These are phyloP conservation scores for Labeo catla DNA, from an alignment of 2,113 vertebrate species.

Conservation along the genomic window DNA sequence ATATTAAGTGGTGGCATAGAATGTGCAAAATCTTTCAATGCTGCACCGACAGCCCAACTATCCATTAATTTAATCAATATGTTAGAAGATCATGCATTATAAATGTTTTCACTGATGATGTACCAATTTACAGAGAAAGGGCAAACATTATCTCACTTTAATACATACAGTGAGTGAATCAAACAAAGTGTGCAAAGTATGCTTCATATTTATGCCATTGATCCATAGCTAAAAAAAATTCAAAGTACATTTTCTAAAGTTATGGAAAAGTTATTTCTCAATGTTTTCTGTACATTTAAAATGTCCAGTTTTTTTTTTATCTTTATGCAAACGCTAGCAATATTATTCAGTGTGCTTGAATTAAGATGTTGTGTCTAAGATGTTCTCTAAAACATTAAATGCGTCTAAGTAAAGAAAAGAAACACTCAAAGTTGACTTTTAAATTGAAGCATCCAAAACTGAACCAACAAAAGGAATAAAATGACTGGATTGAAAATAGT, in stretches of 20 bases:
- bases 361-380: too few relatives aligned
- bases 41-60: not conserved
- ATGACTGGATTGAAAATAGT: constrained; percentile 9
- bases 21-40: too few relatives aligned
- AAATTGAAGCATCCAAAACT: not conserved
- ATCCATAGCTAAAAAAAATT: too few relatives aligned
- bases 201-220: not conserved
- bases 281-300: too few relatives aligned
- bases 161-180: not conserved
- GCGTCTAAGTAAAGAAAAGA: not conserved
- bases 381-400: not conserved
- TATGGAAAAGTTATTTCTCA: too few relatives aligned
- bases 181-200: not conserved
- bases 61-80: constrained; percentile 22
- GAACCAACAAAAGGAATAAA: not conserved
- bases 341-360: too few relatives aligned
- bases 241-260: too few relatives aligned
- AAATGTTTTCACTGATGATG: not conserved
- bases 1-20: not conserved
- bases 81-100: not conserved
- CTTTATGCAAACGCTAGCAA: too few relatives aligned
- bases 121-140: not conserved
- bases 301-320: too few relatives aligned
- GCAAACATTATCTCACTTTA: not conserved
- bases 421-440: not conserved